phyloP scores from a whole-genome alignment of 2,888 invertebrate species.

The Alviniconcha strummeri region DNA sequence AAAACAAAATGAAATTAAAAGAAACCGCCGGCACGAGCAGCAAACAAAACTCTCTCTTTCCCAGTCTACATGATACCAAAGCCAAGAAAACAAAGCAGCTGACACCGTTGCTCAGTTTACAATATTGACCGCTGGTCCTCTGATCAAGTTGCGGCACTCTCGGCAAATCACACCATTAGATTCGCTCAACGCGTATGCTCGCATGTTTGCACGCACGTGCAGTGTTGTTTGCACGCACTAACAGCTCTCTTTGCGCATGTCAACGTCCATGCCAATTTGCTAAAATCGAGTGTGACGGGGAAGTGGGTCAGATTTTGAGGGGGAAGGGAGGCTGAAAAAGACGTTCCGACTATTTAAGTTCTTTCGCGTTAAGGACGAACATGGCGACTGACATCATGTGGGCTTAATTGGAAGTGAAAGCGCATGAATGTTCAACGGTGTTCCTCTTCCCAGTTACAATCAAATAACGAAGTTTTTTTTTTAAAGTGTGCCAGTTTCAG shows the following conservation, averaged over 20 bases:
- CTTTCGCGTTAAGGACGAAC: too few species aligned
- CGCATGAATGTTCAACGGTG: too few species aligned
- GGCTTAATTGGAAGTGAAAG: too few species aligned
- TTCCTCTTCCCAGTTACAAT: too few species aligned
- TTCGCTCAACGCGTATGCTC: neutral
- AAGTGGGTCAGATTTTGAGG: neutral
- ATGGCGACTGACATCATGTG: too few species aligned
- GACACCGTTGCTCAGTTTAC: neutral
- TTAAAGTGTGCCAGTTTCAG: too few species aligned
- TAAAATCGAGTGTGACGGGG: neutral
- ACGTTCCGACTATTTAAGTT: too few species aligned
- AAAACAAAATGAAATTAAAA: too few species aligned
- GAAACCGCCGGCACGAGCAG: neutral
- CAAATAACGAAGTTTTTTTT: too few species aligned
- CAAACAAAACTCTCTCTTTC: neutral
- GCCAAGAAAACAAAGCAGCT: too few species aligned
- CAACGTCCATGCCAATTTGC: conserved; percentile 12
- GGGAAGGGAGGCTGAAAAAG: neutral
- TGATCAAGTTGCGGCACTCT: neutral
- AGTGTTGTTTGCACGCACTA: conserved; percentile 4
- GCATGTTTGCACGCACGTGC: conserved; percentile 20
- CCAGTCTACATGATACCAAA: too few species aligned
- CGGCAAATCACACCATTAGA: neutral
- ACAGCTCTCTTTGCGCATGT: conserved; percentile 10
- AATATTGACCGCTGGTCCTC: neutral